These are phyloP conservation scores for Tetanocera ferruginea DNA, from an alignment of 2,888 invertebrate species.

Conservation along the genomic window DNA sequence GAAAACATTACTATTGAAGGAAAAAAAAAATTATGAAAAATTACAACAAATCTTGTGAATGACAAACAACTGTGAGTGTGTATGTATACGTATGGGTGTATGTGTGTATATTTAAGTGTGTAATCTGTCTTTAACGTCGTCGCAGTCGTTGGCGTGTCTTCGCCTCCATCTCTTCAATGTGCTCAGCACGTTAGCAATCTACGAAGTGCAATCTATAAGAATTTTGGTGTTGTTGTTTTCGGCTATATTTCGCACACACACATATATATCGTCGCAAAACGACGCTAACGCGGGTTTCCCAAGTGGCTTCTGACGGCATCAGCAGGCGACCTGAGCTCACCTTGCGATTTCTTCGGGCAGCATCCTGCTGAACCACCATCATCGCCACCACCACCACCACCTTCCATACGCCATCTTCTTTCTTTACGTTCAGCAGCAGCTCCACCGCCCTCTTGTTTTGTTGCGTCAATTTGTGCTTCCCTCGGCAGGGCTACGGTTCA, in stretches of 20 bases:
- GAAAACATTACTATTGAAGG: background rate
- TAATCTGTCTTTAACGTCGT: background rate
- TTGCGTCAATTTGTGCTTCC: too few species aligned
- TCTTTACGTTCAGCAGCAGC: too few species aligned
- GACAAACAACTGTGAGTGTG: conserved; percentile 32
- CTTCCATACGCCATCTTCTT: background rate
- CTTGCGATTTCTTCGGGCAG: too few species aligned
- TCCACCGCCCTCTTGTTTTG: too few species aligned
- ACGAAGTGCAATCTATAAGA: background rate
- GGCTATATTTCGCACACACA: background rate
- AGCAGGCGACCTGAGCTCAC: too few species aligned
- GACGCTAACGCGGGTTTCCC: background rate
- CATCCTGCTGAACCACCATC: background rate
- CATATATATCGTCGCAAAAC: too few species aligned
- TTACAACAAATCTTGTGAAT: conserved; percentile 10
- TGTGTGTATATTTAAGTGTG: background rate
- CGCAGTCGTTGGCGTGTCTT: background rate
- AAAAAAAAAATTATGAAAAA: background rate
- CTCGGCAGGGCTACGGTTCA: too few species aligned
- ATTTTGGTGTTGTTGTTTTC: conserved; percentile 6
- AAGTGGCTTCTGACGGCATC: conserved; percentile 2
- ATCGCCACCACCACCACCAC: background rate
- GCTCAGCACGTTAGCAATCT: background rate
- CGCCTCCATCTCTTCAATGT: background rate
- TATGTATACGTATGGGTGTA: conserved; percentile 19